Percentiles rank a stretch among this genome's conserved stretches.
These are phyloP conservation scores for Hydropsyche tenuis DNA, from an alignment of 1,140 invertebrate genomes.

Conservation along the genomic window DNA sequence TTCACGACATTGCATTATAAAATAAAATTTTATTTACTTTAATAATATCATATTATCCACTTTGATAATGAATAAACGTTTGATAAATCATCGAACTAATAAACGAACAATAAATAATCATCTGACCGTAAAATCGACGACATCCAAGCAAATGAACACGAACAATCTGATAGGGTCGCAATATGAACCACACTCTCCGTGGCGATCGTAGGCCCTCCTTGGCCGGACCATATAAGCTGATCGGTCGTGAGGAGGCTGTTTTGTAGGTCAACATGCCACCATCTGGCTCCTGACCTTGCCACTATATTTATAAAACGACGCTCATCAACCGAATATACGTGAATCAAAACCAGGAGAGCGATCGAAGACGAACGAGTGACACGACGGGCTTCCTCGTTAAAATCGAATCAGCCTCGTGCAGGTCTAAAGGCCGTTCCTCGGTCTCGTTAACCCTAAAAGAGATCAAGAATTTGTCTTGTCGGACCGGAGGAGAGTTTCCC, in stretches of 20 bases:
- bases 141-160: background rate
- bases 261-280: constrained; percentile 40
- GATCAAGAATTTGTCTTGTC: background rate
- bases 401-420: background rate
- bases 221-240: constrained; percentile 42
- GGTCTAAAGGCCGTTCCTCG: background rate
- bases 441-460: constrained; percentile 2
- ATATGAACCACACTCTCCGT: constrained; percentile 8
- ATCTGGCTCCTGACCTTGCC: constrained; percentile 46
- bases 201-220: constrained; percentile 31
- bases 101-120: no score
- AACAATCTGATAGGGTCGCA: background rate
- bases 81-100: no score
- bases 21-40: no score
- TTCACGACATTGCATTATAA: no score
- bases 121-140: no score
- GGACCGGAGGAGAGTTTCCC: background rate
- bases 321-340: background rate
- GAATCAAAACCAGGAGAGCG: background rate
- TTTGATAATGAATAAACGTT: no score
- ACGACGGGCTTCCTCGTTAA: background rate
- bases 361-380: background rate
- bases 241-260: constrained; percentile 31
- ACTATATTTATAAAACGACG: constrained; percentile 36
- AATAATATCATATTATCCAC: no score